phyloP scores from a whole-genome alignment of 2,888 invertebrate genomes.

The Lepidonotus clava region DNA sequence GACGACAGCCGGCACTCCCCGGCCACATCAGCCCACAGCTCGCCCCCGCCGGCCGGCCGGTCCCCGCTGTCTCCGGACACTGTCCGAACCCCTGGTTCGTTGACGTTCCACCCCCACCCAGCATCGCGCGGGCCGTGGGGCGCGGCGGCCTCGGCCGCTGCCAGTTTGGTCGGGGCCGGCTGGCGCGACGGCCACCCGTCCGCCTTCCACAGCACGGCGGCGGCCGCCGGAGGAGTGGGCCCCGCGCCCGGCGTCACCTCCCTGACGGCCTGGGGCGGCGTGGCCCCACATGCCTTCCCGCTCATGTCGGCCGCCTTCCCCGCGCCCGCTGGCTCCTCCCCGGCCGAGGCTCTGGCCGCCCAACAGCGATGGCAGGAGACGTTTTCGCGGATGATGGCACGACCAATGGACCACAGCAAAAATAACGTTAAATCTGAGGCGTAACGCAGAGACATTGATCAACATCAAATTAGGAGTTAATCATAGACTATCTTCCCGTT shows the following conservation, averaged over 20 bases:
- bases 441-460: not conserved
- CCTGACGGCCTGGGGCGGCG: constrained; percentile 46
- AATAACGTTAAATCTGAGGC: constrained; percentile 50
- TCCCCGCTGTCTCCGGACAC: too few relatives aligned
- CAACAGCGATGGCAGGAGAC: constrained; percentile 57
- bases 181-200: constrained; percentile 49
- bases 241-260: not conserved
- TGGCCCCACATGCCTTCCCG: constrained; percentile 51
- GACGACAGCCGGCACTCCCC: not conserved
- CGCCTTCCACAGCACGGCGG: constrained; percentile 56
- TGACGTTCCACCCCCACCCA: not conserved
- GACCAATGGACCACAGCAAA: constrained; percentile 23
- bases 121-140: constrained; percentile 1
- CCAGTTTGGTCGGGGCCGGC: not conserved
- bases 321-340: constrained; percentile 15
- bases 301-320: constrained; percentile 52
- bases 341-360: constrained; percentile 53
- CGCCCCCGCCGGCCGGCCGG: not conserved
- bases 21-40: not conserved
- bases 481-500: too few relatives aligned
- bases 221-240: not conserved
- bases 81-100: constrained; percentile 5
- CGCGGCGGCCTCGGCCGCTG: not conserved
- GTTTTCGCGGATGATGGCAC: constrained; percentile 55
- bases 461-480: too few relatives aligned